These are phyloP conservation scores for Chaetogeoica ovagalla DNA, from an alignment of 2,888 invertebrate genomes.

Conservation along the genomic window DNA sequence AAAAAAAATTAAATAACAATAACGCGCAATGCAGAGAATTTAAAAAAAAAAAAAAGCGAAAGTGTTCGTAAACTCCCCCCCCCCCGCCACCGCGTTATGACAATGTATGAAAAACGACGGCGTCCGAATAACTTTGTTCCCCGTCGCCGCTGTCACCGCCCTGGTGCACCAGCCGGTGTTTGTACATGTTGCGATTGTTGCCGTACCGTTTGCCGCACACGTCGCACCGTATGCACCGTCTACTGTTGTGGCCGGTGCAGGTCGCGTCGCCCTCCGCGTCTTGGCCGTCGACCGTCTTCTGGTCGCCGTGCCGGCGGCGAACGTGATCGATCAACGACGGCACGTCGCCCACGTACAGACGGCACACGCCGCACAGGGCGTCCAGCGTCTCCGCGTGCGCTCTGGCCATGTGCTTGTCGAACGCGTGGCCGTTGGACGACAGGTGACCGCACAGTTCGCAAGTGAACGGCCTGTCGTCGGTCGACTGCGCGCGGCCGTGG, in stretches of 20 bases:
- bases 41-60: too few species aligned
- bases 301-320: not conserved
- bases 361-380: conserved; percentile 12
- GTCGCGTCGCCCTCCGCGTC: too few species aligned
- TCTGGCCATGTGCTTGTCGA: not conserved
- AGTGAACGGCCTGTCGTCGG: not conserved
- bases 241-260: too few species aligned
- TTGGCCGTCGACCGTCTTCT: not conserved
- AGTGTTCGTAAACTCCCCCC: too few species aligned
- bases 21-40: too few species aligned
- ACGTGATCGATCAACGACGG: conserved; percentile 3
- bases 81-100: too few species aligned
- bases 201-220: conserved; percentile 29
- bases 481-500: not conserved
- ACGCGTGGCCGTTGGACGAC: not conserved
- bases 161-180: conserved; percentile 3
- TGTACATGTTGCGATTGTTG: not conserved
- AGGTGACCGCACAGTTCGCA: conserved; percentile 24
- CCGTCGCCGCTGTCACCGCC: not conserved
- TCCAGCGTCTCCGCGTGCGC: not conserved
- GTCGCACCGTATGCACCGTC: conserved; percentile 3
- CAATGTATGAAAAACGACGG: too few species aligned
- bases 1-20: too few species aligned
- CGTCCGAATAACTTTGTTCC: too few species aligned
- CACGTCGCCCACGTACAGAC: not conserved